A percentile compares a stretch with the other conserved stretches of the same genome.
Conservation (phyloP, 2,113 vertebrate species). For the Myrmecophaga tridactyla region DNA sequence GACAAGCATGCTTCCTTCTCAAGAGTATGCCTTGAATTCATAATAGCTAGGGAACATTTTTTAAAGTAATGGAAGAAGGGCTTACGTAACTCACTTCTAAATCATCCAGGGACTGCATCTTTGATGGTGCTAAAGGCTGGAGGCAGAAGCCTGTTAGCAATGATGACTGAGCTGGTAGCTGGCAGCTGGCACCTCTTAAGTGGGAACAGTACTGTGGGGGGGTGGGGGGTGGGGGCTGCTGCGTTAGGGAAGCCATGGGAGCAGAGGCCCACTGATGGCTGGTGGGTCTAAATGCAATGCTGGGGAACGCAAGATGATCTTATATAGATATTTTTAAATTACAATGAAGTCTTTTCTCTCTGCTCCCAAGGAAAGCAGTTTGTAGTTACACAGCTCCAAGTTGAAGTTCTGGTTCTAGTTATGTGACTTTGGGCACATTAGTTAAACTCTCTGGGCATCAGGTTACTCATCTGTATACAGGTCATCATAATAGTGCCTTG, state of each 20-base stretch:
- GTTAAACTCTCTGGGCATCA: not conserved
- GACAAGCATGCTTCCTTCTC: constrained; percentile 20
- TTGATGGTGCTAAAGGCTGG: not conserved
- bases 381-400: not conserved
- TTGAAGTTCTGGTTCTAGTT: not conserved
- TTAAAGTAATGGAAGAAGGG: not conserved
- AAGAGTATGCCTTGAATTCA: constrained; percentile 38
- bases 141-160: not conserved
- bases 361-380: not conserved
- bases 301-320: not conserved
- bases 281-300: not conserved
- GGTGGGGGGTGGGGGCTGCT: not conserved
- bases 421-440: not conserved
- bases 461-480: not conserved
- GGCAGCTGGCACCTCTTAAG: not conserved
- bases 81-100: constrained; percentile 39
- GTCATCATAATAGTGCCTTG: not conserved
- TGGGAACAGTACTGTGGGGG: not conserved
- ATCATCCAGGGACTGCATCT: not conserved
- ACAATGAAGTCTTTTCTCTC: not conserved
- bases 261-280: not conserved
- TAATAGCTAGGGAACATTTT: not conserved
- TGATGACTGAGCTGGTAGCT: not conserved
- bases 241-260: not conserved
- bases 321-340: not conserved